Conservation (phyloP, 2,797 vertebrate genomes). For the Sciurus vulgaris region DNA sequence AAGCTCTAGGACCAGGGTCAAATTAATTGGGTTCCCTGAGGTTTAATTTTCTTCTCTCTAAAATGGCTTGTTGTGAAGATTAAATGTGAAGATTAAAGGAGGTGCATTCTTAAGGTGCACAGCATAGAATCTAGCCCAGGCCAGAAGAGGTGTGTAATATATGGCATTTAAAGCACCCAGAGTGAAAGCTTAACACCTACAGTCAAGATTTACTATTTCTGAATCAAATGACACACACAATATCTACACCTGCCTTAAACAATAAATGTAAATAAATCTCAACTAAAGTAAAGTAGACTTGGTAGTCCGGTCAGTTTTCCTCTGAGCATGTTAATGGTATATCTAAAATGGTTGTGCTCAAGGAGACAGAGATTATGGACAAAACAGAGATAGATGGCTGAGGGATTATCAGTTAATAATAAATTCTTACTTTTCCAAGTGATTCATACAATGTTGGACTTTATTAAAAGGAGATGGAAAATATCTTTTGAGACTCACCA, state of each 20-base stretch:
- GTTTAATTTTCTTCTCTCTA: not conserved
- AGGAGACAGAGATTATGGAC: constrained; percentile 39
- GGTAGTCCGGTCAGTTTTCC: constrained; percentile 48
- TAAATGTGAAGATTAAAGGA: constrained; percentile 27
- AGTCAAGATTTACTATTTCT: constrained; percentile 61
- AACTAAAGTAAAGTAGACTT: constrained; percentile 36
- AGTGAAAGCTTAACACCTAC: constrained; percentile 38
- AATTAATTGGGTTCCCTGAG: constrained; percentile 38
- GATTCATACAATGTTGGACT: constrained; percentile 3
- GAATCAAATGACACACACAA: constrained; percentile 1
- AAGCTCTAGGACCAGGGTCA: not conserved
- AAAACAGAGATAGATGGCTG: not conserved
- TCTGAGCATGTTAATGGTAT: constrained; percentile 63
- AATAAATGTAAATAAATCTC: constrained; percentile 59
- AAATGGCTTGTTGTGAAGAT: constrained; percentile 29
- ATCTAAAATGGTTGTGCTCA: constrained; percentile 35
- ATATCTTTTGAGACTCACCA: not conserved
- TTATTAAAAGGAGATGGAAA: constrained; percentile 34
- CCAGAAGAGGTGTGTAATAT: not conserved
- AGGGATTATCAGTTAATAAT: constrained; percentile 38
- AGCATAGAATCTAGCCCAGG: not conserved
- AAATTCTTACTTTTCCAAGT: constrained; percentile 58
- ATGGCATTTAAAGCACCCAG: not conserved
- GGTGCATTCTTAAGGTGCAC: not conserved
- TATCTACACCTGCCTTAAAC: constrained; percentile 22